phyloP scores from a whole-genome alignment of 2,888 invertebrate species.

The Ophioninae sp. region DNA sequence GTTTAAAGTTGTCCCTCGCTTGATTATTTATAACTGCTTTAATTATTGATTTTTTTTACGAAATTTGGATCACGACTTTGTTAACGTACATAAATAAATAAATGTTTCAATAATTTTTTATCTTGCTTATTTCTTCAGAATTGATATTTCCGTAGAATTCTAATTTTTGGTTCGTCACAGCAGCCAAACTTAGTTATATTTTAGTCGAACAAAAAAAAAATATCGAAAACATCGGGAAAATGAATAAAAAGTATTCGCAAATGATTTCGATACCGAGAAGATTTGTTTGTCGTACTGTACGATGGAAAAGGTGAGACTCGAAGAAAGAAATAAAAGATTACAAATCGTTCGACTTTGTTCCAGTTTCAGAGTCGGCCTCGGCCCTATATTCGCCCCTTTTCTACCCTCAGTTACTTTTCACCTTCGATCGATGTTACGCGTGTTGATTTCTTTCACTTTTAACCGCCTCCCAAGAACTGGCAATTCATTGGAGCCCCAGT shows the following conservation, averaged over 20 bases:
- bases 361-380: slow-evolving; percentile 55
- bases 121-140: too few relatives aligned
- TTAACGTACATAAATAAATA: too few relatives aligned
- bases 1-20: too few relatives aligned
- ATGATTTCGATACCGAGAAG: neutral
- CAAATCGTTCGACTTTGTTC: slow-evolving; percentile 47
- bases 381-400: slow-evolving; percentile 28
- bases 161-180: too few relatives aligned
- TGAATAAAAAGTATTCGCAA: neutral
- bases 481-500: neutral
- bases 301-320: neutral
- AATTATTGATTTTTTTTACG: too few relatives aligned
- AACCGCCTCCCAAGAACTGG: neutral
- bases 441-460: slow-evolving; percentile 44
- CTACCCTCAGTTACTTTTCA: slow-evolving; percentile 18
- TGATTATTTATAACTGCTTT: too few relatives aligned
- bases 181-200: too few relatives aligned
- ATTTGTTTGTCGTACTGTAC: neutral
- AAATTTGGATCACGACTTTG: too few relatives aligned
- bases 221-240: neutral
- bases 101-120: too few relatives aligned
- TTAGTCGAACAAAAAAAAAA: too few relatives aligned
- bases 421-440: slow-evolving; percentile 56
- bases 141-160: too few relatives aligned
- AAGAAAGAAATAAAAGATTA: slow-evolving; percentile 29